Evolutionary conservation across 1,140 invertebrate species (phyloP).

Genomic region (Drosophila pruinosa): DNA sequence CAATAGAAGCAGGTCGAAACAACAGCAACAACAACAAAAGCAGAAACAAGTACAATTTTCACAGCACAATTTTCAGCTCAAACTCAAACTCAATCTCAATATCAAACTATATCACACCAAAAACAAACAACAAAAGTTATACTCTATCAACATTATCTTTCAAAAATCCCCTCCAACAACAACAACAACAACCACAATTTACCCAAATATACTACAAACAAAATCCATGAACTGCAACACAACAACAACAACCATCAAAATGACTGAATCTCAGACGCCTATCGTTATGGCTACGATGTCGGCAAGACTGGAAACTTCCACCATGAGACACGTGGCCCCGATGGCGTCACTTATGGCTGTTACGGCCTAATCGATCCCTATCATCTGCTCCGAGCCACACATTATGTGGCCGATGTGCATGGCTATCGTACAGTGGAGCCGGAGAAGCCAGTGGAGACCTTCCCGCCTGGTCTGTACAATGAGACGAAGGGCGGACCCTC

Average conservation of each 20-base stretch:
- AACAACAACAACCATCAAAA: constrained; percentile 38
- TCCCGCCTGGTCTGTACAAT: constrained; percentile 82
- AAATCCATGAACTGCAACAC: constrained; percentile 18
- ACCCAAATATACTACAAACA: neutral
- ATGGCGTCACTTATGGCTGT: constrained; percentile 90
- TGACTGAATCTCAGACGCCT: constrained; percentile 84
- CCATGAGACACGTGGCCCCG: constrained; percentile 88
- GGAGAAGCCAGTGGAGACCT: constrained; percentile 88
- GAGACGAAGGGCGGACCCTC: constrained; percentile 78
- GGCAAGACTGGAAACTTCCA: constrained; percentile 89
- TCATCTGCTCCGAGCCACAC: constrained; percentile 86
- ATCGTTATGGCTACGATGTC: constrained; percentile 89
- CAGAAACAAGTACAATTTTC: constrained; percentile 5
- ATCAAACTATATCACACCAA: constrained; percentile 1
- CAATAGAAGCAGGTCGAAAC: constrained; percentile 30
- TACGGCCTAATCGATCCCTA: constrained; percentile 90
- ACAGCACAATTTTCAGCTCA: constrained; percentile 44
- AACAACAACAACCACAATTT: constrained; percentile 11
- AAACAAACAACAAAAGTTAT: constrained; percentile 20
- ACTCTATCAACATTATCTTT: constrained; percentile 45
- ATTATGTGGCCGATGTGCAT: constrained; percentile 90
- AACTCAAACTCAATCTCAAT: constrained; percentile 18
- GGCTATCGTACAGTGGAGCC: constrained; percentile 89
- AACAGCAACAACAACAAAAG: constrained; percentile 28
- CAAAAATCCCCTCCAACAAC: constrained; percentile 25